These are phyloP conservation scores for Malacoctenus gilli DNA, from an alignment of 2,797 vertebrate genomes.

Conservation along the genomic window DNA sequence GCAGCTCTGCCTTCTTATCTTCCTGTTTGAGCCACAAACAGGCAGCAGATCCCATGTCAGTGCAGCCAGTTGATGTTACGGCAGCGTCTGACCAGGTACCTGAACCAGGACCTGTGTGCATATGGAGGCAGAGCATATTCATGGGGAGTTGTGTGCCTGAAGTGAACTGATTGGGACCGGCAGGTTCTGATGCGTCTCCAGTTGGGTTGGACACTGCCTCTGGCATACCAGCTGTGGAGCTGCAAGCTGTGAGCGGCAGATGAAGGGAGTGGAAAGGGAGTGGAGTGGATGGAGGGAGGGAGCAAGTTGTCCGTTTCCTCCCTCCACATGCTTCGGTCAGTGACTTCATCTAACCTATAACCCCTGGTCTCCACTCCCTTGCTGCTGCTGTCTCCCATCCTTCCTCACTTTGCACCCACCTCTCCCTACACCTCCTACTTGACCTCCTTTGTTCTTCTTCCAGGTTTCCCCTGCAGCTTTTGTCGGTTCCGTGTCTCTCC, in stretches of 20 bases:
- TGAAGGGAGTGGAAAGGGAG: slow-evolving; percentile 7
- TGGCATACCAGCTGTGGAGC: neutral
- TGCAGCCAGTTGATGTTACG: slow-evolving; percentile 8
- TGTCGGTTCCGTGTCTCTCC: neutral
- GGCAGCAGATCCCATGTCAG: too few species aligned
- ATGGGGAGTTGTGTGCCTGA: neutral
- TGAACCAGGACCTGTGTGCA: too few species aligned
- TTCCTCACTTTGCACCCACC: neutral
- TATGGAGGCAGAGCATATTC: neutral
- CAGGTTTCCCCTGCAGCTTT: neutral
- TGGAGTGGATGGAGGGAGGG: slow-evolving; percentile 14
- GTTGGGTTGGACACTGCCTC: slow-evolving; percentile 7
- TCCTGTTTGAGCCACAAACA: slow-evolving; percentile 8
- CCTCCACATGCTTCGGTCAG: slow-evolving; percentile 7
- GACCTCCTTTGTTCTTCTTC: neutral
- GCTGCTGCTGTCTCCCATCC: neutral
- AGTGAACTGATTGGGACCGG: neutral
- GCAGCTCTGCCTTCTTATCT: slow-evolving; percentile 1
- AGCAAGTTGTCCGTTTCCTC: slow-evolving; percentile 7
- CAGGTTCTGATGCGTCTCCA: slow-evolving; percentile 5
- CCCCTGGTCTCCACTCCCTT: slow-evolving; percentile 30
- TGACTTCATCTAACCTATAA: slow-evolving; percentile 53
- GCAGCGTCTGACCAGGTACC: neutral
- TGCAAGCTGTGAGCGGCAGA: slow-evolving; percentile 11
- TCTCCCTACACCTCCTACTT: neutral